Conservation (phyloP, 2,113 vertebrate species). For the Illadopsis cleaveri region DNA sequence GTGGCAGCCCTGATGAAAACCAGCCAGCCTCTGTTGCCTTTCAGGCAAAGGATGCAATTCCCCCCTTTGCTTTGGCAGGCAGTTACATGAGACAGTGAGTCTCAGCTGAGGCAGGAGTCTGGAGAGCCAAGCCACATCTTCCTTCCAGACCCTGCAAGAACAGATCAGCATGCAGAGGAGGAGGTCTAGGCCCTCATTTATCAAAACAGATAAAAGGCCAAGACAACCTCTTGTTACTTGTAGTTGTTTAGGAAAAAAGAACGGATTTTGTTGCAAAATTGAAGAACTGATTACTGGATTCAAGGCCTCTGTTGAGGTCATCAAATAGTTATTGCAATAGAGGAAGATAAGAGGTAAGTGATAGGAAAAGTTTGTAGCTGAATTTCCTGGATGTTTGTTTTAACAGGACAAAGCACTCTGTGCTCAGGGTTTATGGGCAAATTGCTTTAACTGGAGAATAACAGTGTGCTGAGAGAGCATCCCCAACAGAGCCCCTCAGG, state of each 20-base stretch:
- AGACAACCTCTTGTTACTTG: background rate
- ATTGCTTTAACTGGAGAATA: background rate
- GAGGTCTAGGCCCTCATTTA: background rate
- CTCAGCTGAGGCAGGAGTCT: background rate
- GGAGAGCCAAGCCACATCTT: background rate
- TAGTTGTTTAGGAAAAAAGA: background rate
- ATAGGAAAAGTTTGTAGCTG: background rate
- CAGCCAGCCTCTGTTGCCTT: background rate
- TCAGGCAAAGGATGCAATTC: background rate
- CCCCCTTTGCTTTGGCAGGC: background rate
- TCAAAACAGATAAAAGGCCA: conserved; percentile 17
- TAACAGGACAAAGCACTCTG: background rate
- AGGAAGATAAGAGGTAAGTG: conserved; percentile 11
- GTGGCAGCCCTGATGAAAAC: background rate
- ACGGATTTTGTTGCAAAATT: background rate
- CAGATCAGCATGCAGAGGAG: background rate
- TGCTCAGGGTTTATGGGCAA: background rate
- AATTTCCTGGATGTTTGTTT: conserved; percentile 7
- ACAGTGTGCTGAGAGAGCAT: background rate
- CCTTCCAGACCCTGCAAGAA: background rate
- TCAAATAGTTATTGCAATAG: conserved; percentile 33
- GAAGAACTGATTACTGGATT: conserved; percentile 28
- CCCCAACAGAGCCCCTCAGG: background rate
- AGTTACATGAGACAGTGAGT: fast-evolving
- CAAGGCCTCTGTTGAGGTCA: conserved; percentile 53